Conservation (phyloP, 2,113 vertebrate species). For the Cygnus atratus region DNA sequence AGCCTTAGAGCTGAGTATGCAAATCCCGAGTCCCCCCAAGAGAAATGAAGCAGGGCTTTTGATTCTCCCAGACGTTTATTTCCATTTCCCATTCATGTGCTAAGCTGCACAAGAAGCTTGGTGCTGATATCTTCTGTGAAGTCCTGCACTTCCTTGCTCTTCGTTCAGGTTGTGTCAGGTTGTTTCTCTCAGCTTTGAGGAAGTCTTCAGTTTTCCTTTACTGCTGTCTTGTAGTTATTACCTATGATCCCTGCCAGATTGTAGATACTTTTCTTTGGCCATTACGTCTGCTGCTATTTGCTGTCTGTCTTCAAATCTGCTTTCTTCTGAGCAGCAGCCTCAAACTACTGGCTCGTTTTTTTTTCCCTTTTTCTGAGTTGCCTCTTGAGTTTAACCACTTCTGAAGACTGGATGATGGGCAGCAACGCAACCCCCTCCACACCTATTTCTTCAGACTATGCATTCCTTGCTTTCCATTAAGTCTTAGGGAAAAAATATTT, state of each 20-base stretch:
- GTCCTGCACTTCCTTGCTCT: not conserved
- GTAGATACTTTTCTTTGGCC: not conserved
- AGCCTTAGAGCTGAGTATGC: not conserved
- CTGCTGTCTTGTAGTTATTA: not conserved
- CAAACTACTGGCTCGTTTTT: not conserved
- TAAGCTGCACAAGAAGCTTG: not conserved
- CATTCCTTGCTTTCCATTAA: not conserved
- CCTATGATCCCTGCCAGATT: not conserved
- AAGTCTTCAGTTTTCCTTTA: not conserved
- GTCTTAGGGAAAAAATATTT: not conserved
- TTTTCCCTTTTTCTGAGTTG: not conserved
- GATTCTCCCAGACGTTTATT: not conserved
- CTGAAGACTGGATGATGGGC: not conserved
- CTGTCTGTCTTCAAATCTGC: not conserved
- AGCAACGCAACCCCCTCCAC: not conserved
- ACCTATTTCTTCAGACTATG: not conserved
- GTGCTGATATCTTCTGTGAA: not conserved
- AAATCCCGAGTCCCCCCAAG: not conserved
- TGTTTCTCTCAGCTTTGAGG: not conserved
- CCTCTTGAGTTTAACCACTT: not conserved
- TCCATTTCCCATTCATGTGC: fast-evolving
- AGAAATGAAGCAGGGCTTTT: not conserved
- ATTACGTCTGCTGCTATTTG: not conserved
- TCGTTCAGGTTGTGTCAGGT: not conserved
- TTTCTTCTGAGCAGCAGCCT: not conserved